Evolutionary conservation across 64 coral and sea anemone species (phyloP).

Genomic region (Montipora sp.): DNA sequence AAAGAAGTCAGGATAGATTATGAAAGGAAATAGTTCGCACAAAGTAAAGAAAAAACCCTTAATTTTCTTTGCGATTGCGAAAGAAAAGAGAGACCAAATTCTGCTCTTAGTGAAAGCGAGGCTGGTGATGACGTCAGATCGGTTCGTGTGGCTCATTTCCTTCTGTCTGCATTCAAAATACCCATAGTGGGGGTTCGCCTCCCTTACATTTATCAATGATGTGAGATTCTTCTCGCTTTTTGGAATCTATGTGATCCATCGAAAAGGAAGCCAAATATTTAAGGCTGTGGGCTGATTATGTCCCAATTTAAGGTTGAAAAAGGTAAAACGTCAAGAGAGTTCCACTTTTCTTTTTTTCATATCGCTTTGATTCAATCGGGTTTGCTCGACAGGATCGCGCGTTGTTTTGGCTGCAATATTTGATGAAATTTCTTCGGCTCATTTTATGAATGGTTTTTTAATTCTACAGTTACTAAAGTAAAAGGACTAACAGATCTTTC

Average conservation of each 20-base stretch:
- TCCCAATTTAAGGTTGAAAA: conserved; percentile 77
- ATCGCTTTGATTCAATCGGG: background rate
- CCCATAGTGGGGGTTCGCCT: conserved; percentile 14
- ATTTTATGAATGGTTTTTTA: conserved; percentile 3
- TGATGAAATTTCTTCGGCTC: conserved; percentile 11
- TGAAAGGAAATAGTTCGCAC: background rate
- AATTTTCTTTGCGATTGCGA: conserved; percentile 6
- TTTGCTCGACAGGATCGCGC: background rate
- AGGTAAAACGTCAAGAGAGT: conserved; percentile 2
- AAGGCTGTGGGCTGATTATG: conserved; percentile 38
- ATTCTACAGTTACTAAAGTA: conserved; percentile 65
- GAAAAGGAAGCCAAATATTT: background rate
- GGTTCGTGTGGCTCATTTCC: background rate
- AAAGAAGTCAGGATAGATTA: background rate
- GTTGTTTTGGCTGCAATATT: conserved; percentile 17
- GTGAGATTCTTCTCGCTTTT: conserved; percentile 26
- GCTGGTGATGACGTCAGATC: conserved; percentile 4
- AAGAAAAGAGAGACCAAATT: background rate
- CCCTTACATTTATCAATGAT: conserved; percentile 43
- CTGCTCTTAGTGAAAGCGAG: conserved; percentile 26
- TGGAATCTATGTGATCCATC: conserved; percentile 39
- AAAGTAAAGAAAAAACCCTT: background rate
- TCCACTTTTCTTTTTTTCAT: background rate
- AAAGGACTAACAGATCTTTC: conserved; percentile 63
- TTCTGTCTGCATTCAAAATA: conserved; percentile 42